Conservation (phyloP, 2,797 vertebrate genomes). For the Avahi laniger region DNA sequence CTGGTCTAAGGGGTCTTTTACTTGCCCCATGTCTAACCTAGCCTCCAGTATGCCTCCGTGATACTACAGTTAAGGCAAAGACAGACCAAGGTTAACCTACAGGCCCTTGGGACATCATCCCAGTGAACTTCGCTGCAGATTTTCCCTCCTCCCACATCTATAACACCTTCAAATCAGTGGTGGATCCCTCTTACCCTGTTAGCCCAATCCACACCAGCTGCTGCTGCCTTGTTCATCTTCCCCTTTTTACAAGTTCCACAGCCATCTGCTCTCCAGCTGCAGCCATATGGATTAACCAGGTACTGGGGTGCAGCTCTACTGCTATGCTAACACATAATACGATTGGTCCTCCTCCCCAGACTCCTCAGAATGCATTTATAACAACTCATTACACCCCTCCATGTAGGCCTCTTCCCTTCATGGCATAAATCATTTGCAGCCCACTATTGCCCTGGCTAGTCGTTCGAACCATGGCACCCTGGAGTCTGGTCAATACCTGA, state of each 20-base stretch:
- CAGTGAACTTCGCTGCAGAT: not conserved
- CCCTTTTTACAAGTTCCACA: not conserved
- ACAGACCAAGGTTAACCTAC: not conserved
- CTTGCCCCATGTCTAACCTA: not conserved
- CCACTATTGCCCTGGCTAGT: not conserved
- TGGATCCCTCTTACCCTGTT: not conserved
- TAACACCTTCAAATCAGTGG: not conserved
- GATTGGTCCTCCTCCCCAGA: not conserved
- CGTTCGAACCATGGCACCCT: not conserved
- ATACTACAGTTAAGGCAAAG: not conserved
- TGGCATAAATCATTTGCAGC: not conserved
- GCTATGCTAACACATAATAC: not conserved
- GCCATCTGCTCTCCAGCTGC: not conserved
- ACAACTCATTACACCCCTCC: not conserved
- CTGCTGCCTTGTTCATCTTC: not conserved
- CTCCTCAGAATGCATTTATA: constrained; percentile 13
- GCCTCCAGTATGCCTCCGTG: not conserved
- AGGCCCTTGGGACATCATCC: not conserved
- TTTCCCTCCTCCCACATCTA: not conserved
- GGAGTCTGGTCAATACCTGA: not conserved
- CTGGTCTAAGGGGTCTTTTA: not conserved
- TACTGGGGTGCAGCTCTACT: not conserved
- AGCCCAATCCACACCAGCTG: not conserved
- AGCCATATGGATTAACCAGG: not conserved
- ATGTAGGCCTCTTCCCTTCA: not conserved